Evolutionary conservation across 2,888 invertebrate species (phyloP), one percentile per base, ranked within the genome.

Genomic region (Mythimna loreyi): DNA sequence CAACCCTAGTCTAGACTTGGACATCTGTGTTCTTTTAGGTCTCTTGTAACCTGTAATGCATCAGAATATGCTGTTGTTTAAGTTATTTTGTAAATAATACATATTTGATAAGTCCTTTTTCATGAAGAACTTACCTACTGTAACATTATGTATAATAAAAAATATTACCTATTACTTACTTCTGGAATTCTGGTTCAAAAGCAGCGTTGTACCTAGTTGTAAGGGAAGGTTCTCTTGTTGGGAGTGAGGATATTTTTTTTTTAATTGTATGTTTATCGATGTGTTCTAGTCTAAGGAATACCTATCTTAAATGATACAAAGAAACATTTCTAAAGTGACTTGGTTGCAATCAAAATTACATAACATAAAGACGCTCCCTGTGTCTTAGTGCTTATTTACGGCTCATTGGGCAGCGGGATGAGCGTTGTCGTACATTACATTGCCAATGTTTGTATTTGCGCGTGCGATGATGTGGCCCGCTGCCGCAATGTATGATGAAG

Each of bases 211-310:
- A 28, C 8, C 1, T 36, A 19, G 5, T 23, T 23, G 3, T 23
- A 36, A 30, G 40, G 49, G 61, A n/a, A 72, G 25, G 40, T 23
- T 58, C 40, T 71, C 66, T 25, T 45, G n/a, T 13, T 33, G 21
- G 33, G 25, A 28, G 25, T 53, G 36, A 16, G 7, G 19, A 28
- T 13, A 40, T 16, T 6, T 16, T 40, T 19, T n/a, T 40, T 40
- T 40, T 16, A 40, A 16, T 40, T 40, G 40, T 40, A 40, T 19
- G 40, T 40, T 16, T 19, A 40, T 40, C 19, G 16, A 13, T 56
- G 23, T 36, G 16, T 13, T 23, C 49, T 23, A 45, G 43, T 45
- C 43, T 45, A 45, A 45, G n/a, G 19, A 19, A 19, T 19, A 43
- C n/a, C n/a, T n/a, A n/a, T n/a, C n/a, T n/a, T n/a, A n/a, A n/a